A percentile compares a stretch with the other conserved stretches of the same genome.
Evolutionary conservation across 2,797 vertebrate genomes (phyloP).

Genomic region (Hydrocynus forskahlii): DNA sequence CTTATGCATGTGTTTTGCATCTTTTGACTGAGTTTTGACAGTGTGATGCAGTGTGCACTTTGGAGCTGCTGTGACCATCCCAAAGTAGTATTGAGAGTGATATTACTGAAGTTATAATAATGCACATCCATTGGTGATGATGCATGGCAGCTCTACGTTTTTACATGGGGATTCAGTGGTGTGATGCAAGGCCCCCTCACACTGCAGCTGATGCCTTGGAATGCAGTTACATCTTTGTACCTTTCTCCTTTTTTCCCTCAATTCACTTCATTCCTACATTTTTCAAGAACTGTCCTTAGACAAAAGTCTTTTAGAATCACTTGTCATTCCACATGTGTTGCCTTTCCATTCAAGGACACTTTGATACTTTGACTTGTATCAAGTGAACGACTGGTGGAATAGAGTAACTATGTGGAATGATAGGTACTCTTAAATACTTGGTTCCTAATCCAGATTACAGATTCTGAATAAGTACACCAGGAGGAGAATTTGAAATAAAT

Average conservation of each 20-base stretch:
- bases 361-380: slow-evolving; percentile 16
- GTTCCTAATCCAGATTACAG: slow-evolving; percentile 16
- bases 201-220: slow-evolving; percentile 64
- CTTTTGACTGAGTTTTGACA: slow-evolving; percentile 47
- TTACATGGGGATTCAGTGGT: slow-evolving; percentile 91
- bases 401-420: slow-evolving; percentile 27
- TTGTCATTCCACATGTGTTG: slow-evolving; percentile 20
- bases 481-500: neutral
- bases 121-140: slow-evolving; percentile 68
- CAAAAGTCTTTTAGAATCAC: slow-evolving; percentile 29
- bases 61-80: slow-evolving; percentile 70
- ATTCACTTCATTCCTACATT: slow-evolving; percentile 25
- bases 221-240: slow-evolving; percentile 38
- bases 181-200: slow-evolving; percentile 84
- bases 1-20: slow-evolving; percentile 51
- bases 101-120: slow-evolving; percentile 64
- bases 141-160: slow-evolving; percentile 75
- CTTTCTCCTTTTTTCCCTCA: slow-evolving; percentile 24
- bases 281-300: slow-evolving; percentile 24
- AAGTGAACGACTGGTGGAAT: slow-evolving; percentile 4
- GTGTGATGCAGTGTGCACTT: slow-evolving; percentile 76
- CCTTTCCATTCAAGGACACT: slow-evolving; percentile 13
- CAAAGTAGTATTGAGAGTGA: slow-evolving; percentile 60
- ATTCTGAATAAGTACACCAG: slow-evolving; percentile 14
- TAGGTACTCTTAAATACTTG: slow-evolving; percentile 16